Base-by-base conservation (phyloP, 1,140 invertebrate species). In the Amyelois transitella region DNA sequence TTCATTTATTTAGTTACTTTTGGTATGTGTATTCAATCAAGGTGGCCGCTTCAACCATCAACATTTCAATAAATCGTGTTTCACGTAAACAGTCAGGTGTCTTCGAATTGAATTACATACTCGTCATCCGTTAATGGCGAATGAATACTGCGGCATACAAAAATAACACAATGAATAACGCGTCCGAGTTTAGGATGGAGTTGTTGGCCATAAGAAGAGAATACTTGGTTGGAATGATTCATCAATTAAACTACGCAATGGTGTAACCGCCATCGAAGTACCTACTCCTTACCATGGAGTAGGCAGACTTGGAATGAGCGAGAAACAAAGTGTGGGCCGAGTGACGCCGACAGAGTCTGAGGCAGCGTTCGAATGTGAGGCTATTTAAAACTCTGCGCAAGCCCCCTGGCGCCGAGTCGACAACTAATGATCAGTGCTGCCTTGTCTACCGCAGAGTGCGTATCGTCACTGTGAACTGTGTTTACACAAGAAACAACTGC, bases 381-480 rank as follows among this genome's bases (percentile, higher is more conserved):
- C 87, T 89, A 89, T 89, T 89, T 89, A 89, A 88, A 89, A 88
- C 80, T 82, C 73, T 84, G 87, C 87, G 87, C 87, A 89, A 73
- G 84, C 79, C 79, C 81, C 77, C 71, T 77, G 81, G 81, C 85
- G 80, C 77, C 84, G 84, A 88, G 84, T 85, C 77, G 73, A 78
- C 75, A 52, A 75, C 78, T 85, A 84, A 88, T 86, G 84, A 87
- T 88, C 84, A 88, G 82, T 82, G 65, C 72, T 77, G 72, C 76
- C 75, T 76, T 80, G 85, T 77, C 82, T 78, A 69, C 74, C 72
- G 67, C 68, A 66, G 64, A 76, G 80, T 79, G 78, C 66, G 69
- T 76, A 77, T 66, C 72, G 60, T 71, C 72, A 66, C 64, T 61
- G 80, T 79, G 81, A 82, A 76, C 65, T 64, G 82, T 88, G 82